Percentiles rank a stretch among this genome's conserved stretches.
Conservation (phyloP, 2,888 invertebrate genomes). For the Schizaphis graminum region DNA sequence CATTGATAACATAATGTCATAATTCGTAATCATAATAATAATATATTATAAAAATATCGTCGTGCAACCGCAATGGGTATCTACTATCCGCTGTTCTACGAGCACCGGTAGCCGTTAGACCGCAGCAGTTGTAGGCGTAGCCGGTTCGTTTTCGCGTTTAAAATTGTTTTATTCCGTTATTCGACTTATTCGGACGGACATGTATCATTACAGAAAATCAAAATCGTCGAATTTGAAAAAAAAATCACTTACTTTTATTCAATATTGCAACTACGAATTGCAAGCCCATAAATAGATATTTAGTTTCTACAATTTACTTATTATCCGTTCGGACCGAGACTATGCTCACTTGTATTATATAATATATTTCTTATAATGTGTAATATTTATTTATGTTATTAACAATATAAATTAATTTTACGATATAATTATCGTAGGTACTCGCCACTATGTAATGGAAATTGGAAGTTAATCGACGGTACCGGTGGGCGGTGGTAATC, state of each 20-base stretch:
- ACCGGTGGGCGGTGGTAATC: neutral
- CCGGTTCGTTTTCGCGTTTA: neutral
- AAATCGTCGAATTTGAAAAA: neutral
- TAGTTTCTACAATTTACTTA: neutral
- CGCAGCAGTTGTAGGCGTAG: neutral
- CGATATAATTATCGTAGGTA: neutral
- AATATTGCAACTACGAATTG: neutral
- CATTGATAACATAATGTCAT: neutral
- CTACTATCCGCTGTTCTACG: constrained; percentile 21
- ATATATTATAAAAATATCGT: neutral
- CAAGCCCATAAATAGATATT: neutral
- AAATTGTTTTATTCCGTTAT: neutral
- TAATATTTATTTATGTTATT: neutral
- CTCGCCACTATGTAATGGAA: neutral
- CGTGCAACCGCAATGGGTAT: neutral
- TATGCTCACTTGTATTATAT: neutral
- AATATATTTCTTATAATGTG: neutral
- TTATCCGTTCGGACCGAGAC: neutral
- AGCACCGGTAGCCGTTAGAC: neutral
- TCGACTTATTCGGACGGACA: neutral
- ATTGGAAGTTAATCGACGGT: neutral
- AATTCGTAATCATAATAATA: neutral
- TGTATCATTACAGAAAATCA: neutral
- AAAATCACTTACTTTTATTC: neutral
- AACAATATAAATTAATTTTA: neutral